phyloP scores from a whole-genome alignment of 1,140 invertebrate genomes.

The Megathymus violae region DNA sequence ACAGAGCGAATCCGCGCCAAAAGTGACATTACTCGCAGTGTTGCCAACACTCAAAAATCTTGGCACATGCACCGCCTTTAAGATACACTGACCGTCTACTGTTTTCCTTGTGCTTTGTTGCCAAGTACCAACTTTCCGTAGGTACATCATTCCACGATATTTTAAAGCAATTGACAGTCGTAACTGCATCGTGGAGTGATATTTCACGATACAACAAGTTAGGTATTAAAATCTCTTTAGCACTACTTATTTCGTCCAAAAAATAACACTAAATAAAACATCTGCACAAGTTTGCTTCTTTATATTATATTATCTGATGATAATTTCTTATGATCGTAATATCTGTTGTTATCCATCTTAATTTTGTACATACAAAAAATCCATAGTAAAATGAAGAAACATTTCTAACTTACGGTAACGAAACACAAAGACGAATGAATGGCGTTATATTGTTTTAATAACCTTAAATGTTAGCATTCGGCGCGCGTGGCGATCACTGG shows the following conservation, averaged over 20 bases:
- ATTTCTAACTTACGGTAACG: not conserved
- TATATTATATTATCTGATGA: too few species aligned
- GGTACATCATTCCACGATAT: slow-evolving; percentile 35
- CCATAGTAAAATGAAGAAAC: too few species aligned
- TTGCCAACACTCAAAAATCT: slow-evolving; percentile 43
- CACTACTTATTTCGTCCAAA: too few species aligned
- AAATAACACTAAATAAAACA: not conserved
- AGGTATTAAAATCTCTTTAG: too few species aligned
- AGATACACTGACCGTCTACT: slow-evolving; percentile 40
- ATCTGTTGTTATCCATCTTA: too few species aligned
- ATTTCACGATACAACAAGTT: too few species aligned
- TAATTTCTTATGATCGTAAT: too few species aligned
- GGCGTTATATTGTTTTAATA: slow-evolving; percentile 50
- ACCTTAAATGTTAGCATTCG: slow-evolving; percentile 50
- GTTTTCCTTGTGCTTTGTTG: slow-evolving; percentile 45
- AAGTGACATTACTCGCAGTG: slow-evolving; percentile 40
- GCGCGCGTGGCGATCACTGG: slow-evolving; percentile 38
- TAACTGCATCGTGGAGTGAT: slow-evolving; percentile 1
- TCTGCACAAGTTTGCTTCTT: too few species aligned
- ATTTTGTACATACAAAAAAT: too few species aligned
- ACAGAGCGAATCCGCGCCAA: slow-evolving; percentile 35
- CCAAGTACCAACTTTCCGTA: slow-evolving; percentile 50
- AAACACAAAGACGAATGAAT: slow-evolving; percentile 38
- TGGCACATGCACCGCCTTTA: slow-evolving; percentile 38
- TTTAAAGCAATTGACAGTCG: slow-evolving; percentile 40